Evolutionary conservation across 1,140 invertebrate species (phyloP).

Genomic region (Drosophila triauraria): DNA sequence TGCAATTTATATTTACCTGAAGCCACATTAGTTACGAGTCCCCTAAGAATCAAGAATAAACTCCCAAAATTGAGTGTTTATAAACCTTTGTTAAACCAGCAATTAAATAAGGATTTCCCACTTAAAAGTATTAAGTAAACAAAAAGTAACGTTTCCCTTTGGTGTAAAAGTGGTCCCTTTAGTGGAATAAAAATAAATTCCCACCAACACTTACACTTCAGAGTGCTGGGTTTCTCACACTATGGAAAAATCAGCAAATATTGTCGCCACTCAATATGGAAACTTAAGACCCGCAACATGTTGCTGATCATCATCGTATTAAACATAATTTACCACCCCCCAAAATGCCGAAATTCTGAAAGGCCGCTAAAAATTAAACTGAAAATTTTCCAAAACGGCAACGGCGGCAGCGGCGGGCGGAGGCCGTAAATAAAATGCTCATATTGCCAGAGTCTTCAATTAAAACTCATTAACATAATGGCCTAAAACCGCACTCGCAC

Average conservation of each 20-base stretch:
- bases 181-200: neutral
- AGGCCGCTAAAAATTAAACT: constrained; percentile 24
- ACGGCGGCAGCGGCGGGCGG: neutral
- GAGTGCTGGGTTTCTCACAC: neutral
- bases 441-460: constrained; percentile 58
- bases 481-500: constrained; percentile 47
- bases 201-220: neutral
- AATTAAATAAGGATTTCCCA: constrained; percentile 2
- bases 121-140: neutral
- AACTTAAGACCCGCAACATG: constrained; percentile 32
- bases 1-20: neutral
- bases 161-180: constrained; percentile 4
- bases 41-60: neutral
- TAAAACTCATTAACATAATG: constrained; percentile 77
- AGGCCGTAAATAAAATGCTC: constrained; percentile 40
- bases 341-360: neutral
- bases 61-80: neutral
- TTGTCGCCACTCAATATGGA: constrained; percentile 8
- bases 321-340: constrained; percentile 8
- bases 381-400: constrained; percentile 12
- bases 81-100: neutral
- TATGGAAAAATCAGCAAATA: constrained; percentile 6
- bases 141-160: neutral
- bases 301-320: constrained; percentile 18
- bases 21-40: neutral